Evolutionary conservation across 2,797 vertebrate species (phyloP).

Genomic region (Micropoecilia bifurca): DNA sequence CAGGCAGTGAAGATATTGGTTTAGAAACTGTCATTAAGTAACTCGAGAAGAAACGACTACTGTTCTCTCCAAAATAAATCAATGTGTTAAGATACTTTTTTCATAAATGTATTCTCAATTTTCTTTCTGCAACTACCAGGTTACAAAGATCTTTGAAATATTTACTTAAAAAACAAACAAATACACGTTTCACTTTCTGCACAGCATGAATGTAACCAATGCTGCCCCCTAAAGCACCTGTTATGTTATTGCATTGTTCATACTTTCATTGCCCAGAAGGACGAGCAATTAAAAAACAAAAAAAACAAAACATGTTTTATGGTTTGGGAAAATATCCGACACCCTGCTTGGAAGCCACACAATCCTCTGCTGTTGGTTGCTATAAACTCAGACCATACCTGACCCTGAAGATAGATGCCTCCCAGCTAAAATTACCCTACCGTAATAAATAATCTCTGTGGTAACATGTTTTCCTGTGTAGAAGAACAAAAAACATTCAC

Average conservation of each 20-base stretch:
- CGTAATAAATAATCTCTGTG: slow-evolving; percentile 59
- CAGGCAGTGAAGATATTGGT: slow-evolving; percentile 50
- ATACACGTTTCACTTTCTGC: slow-evolving; percentile 15
- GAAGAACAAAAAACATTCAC: slow-evolving; percentile 52
- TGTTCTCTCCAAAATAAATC: slow-evolving; percentile 1
- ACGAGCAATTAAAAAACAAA: slow-evolving; percentile 2
- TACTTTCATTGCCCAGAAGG: slow-evolving; percentile 23
- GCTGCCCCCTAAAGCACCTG: slow-evolving; percentile 66
- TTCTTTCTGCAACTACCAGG: not conserved
- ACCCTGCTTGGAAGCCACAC: slow-evolving; percentile 9
- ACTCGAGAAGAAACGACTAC: not conserved
- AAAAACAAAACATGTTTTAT: not conserved
- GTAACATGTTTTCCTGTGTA: slow-evolving; percentile 32
- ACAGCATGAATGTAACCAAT: slow-evolving; percentile 42
- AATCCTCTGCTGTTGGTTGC: slow-evolving; percentile 17
- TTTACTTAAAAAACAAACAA: slow-evolving; percentile 2
- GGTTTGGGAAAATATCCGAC: not conserved
- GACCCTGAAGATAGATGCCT: slow-evolving; percentile 12
- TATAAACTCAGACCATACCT: slow-evolving; percentile 17
- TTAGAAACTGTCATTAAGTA: not conserved
- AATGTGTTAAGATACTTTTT: not conserved
- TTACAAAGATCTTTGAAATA: not conserved
- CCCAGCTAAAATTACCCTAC: slow-evolving; percentile 43
- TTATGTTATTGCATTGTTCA: slow-evolving; percentile 67
- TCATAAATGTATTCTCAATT: too few species aligned